These are phyloP conservation scores for Ladona fulva DNA, from an alignment of 1,140 invertebrate genomes.

Conservation along the genomic window DNA sequence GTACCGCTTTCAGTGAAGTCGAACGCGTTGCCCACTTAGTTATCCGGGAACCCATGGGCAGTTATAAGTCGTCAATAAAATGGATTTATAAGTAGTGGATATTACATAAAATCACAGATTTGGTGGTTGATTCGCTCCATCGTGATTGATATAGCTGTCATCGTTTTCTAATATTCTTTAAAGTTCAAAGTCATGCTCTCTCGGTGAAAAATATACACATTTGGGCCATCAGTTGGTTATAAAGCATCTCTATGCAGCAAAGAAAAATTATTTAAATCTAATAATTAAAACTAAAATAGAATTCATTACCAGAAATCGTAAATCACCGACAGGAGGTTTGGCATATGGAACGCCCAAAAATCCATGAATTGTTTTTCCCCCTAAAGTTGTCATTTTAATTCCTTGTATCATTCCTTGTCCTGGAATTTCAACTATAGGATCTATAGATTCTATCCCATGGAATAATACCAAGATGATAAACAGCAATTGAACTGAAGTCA, in stretches of 20 bases:
- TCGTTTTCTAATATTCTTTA: background rate
- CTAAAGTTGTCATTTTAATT: background rate
- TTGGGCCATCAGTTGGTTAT: no score
- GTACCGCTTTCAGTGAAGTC: no score
- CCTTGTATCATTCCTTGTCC: background rate
- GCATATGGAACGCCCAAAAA: constrained; percentile 54
- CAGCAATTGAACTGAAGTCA: no score
- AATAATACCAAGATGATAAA: no score
- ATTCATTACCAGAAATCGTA: constrained; percentile 43
- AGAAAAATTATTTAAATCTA: background rate
- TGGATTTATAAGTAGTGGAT: no score
- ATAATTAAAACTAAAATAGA: background rate
- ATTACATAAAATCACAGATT: no score
- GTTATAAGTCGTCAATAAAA: no score
- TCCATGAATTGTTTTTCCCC: background rate
- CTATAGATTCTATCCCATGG: background rate
- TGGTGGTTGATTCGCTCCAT: no score
- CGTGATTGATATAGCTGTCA: background rate
- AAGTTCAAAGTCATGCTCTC: background rate
- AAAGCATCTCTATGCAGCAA: background rate
- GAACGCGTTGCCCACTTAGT: no score
- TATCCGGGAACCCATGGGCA: no score
- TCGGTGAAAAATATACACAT: background rate
- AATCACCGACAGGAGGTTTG: constrained; percentile 42
- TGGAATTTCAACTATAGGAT: background rate